Base-by-base conservation (phyloP, 2,113 vertebrate genomes). In the Hypomesus transpacificus region DNA sequence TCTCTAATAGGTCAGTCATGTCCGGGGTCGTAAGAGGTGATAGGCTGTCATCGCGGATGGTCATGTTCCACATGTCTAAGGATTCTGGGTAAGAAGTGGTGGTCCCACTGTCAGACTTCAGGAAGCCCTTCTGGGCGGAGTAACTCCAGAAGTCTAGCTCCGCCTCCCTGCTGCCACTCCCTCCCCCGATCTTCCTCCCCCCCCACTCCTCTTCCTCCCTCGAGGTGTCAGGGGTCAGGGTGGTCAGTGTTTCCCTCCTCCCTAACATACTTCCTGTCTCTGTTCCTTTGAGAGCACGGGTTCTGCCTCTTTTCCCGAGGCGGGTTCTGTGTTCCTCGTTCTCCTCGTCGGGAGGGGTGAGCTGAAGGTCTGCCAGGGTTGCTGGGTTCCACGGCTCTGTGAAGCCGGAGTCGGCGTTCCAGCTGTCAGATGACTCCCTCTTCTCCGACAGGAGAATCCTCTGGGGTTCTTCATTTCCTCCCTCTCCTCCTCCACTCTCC, bases 1-100 rank as follows among this genome's bases (percentile, higher is more conserved):
- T 82, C 78, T 89, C 87, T 24, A 87, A 88, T n/a, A 86, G 69
- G 70, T 89, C 70, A 53, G 59, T 54, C 7, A 51, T 84, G 53
- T 94, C 92, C 24, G 91, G 89, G 78, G 84, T 93, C 51, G 86
- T 83, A 62, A 76, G 85, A 73, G 75, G 85, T 66, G 89, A 91
- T 0, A 87, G 81, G n/a, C 88, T 75, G 73, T 92, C 87, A 75
- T 90, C 90, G n/a, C 75, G 60, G 13, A 82, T 75, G 51, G 90
- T 88, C 84, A 78, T 88, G 84, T 91, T 90, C 92, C 89, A 91
- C 85, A 87, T 54, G 68, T 84, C 86, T 59, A 88, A 74, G 34
- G 72, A 89, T 80, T 91, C 91, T 11, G 87, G 86, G 70, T 89
- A 88, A 69, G 79, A 89, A 0, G 63, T 76, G 9, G 84, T 85